Evolutionary conservation across 2,113 vertebrate species (phyloP).

Genomic region (Colaptes auratus): DNA sequence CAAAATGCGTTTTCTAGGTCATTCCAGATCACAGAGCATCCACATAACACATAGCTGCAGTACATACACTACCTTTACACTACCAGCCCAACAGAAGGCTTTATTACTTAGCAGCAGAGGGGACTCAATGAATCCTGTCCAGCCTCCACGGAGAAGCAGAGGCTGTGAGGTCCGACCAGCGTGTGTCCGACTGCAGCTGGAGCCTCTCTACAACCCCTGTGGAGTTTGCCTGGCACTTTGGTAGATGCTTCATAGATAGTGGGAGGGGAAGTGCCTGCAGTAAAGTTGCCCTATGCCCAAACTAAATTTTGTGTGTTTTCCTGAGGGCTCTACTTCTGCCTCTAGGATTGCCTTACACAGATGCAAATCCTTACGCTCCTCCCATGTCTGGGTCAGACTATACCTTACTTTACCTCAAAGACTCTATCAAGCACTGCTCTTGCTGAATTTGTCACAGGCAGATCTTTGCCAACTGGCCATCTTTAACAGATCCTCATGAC

Average conservation of each 20-base stretch:
- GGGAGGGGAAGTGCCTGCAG: not conserved
- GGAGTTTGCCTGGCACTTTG: not conserved
- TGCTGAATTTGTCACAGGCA: not conserved
- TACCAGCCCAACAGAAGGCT: not conserved
- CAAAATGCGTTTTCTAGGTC: slow-evolving; percentile 27
- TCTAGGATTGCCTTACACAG: not conserved
- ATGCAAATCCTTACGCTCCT: not conserved
- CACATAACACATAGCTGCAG: not conserved
- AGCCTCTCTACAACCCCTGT: not conserved
- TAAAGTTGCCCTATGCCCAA: not conserved
- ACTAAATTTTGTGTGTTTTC: not conserved
- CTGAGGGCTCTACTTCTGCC: not conserved
- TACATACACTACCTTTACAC: not conserved
- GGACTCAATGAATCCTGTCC: not conserved
- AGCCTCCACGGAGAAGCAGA: not conserved
- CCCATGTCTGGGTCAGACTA: not conserved
- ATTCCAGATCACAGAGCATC: slow-evolving; percentile 26
- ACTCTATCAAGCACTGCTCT: not conserved
- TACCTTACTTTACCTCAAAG: not conserved
- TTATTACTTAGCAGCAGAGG: not conserved
- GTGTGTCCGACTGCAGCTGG: not conserved
- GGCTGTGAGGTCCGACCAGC: not conserved
- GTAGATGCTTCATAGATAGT: not conserved
- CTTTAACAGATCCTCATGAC: not conserved
- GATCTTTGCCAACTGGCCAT: not conserved